Conservation (phyloP, 2,888 invertebrate genomes). For the Leptopilina myrica region DNA sequence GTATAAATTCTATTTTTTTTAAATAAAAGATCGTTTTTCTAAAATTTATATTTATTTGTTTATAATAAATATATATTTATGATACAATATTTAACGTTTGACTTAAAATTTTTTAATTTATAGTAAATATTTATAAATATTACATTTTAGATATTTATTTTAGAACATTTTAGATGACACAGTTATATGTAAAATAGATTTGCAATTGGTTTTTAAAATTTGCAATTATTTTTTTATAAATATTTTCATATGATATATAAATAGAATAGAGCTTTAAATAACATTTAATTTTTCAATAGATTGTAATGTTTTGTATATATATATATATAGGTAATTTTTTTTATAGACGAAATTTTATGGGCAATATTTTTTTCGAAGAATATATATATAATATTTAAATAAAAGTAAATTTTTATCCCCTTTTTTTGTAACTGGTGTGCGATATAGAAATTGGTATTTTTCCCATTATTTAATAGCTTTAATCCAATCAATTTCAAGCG, state of each 20-base stretch:
- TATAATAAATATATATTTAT: too few species aligned
- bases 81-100: too few species aligned
- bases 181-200: neutral
- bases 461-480: slow-evolving; percentile 66
- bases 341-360: neutral
- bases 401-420: neutral
- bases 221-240: neutral
- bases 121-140: too few species aligned
- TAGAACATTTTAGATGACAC: neutral
- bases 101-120: too few species aligned
- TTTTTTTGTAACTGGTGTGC: neutral
- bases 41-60: too few species aligned
- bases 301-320: too few species aligned
- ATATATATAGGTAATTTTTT: neutral
- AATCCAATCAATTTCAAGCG: slow-evolving; percentile 77
- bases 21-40: too few species aligned
- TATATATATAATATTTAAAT: neutral
- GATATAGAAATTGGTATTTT: slow-evolving; percentile 4
- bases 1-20: too few species aligned
- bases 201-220: neutral
- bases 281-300: too few species aligned
- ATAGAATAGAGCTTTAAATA: neutral
- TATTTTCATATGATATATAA: neutral
- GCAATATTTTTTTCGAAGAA: neutral
- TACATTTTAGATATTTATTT: neutral